These are phyloP conservation scores for Chaetura pelagica DNA, from an alignment of 2,113 vertebrate genomes.

Conservation along the genomic window DNA sequence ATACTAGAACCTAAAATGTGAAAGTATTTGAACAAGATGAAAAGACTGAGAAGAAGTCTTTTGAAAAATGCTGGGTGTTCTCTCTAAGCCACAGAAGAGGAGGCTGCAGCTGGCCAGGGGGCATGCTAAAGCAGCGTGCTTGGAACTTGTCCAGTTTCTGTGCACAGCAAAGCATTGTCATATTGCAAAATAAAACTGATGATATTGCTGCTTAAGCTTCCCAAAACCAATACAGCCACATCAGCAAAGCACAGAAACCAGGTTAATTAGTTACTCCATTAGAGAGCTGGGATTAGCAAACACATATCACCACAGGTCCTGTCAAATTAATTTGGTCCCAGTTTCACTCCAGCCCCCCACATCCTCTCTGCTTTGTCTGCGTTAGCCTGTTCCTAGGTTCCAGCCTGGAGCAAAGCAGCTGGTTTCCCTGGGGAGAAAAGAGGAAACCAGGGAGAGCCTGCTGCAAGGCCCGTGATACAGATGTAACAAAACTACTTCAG, in stretches of 20 bases:
- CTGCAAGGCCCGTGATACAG: not conserved
- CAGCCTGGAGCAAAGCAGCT: not conserved
- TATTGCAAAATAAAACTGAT: not conserved
- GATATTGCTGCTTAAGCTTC: not conserved
- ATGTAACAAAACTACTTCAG: not conserved
- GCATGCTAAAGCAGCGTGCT: not conserved
- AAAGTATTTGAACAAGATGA: not conserved
- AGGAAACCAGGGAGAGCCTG: not conserved
- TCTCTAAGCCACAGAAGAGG: not conserved
- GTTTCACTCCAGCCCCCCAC: not conserved
- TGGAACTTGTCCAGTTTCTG: not conserved
- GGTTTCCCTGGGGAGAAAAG: not conserved
- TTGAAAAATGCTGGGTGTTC: not conserved
- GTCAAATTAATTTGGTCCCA: not conserved
- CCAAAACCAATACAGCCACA: not conserved
- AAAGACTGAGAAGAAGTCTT: not conserved
- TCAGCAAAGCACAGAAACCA: not conserved
- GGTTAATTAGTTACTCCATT: not conserved
- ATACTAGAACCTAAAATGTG: not conserved
- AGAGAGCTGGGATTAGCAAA: not conserved
- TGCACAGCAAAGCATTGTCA: not conserved
- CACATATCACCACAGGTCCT: not conserved
- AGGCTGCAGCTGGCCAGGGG: not conserved
- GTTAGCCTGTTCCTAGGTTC: not conserved
- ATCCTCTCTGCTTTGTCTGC: not conserved